These are phyloP conservation scores for Drosophila lutescens DNA, from an alignment of 2,888 invertebrate genomes.

Conservation along the genomic window DNA sequence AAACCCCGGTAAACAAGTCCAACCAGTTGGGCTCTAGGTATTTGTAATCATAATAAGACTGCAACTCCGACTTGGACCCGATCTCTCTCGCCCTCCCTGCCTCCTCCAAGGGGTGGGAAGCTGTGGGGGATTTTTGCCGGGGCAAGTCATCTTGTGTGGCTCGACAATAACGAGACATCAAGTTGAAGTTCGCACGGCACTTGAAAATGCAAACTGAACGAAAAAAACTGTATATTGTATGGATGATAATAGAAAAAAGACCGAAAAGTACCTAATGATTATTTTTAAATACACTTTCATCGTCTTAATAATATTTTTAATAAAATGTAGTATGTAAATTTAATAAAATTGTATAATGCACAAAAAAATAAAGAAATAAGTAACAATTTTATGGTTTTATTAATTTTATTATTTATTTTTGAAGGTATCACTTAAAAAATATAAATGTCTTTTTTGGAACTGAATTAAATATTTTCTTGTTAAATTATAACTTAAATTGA, in stretches of 20 bases:
- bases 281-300: constrained; percentile 12
- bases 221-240: constrained; percentile 58
- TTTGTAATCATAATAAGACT: constrained; percentile 44
- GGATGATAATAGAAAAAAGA: constrained; percentile 44
- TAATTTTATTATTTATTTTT: too few relatives aligned
- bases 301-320: background rate
- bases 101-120: constrained; percentile 24
- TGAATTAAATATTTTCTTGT: too few relatives aligned
- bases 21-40: constrained; percentile 60
- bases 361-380: too few relatives aligned
- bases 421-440: too few relatives aligned
- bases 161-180: constrained; percentile 54
- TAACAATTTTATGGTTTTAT: too few relatives aligned
- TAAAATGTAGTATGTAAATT: too few relatives aligned
- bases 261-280: background rate
- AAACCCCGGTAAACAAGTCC: constrained; percentile 62
- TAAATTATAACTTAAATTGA: too few relatives aligned
- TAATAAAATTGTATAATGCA: too few relatives aligned
- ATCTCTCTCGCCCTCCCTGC: constrained; percentile 6
- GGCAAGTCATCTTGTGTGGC: constrained; percentile 72
- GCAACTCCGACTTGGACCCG: constrained; percentile 27
- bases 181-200: constrained; percentile 79
- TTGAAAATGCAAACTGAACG: constrained; percentile 59
- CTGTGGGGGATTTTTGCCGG: constrained; percentile 18
- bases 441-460: too few relatives aligned